Base-by-base conservation (phyloP, 2,888 invertebrate genomes). In the Mechanitis mazaeus region DNA sequence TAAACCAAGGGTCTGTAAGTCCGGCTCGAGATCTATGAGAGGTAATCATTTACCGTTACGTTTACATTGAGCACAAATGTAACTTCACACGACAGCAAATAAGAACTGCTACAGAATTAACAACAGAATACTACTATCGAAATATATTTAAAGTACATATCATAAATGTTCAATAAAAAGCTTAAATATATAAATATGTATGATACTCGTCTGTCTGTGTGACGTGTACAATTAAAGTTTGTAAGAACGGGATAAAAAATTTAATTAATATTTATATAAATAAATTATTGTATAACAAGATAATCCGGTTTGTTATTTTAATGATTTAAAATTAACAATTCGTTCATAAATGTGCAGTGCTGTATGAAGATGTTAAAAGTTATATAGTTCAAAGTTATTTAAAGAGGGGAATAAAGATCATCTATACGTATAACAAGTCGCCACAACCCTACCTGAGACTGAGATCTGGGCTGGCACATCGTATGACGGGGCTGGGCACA, bases 401-500 rank as follows among this genome's bases (percentile, higher is more conserved):
- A 1, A 35, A 35, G 35, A 35, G 35, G 35, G 6, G 35, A 1
- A 35, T 35, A 35, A 35, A 35, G 35, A 35, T 5, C 35, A 1
- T 6, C 35, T 35, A 3, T 35, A 35, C 6, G 35, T 35, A 35
- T 5, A 35, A 42, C 6, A 9, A 3, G 11, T 7, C 9, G 11
- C 1, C 42, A 9, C 42, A 35, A 46, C 56, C 80, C 83, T 92
- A 96, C 96, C 97, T 96, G 73, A 97, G 91, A 79, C 96, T 97
- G 53, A 97, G 91, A 86, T 97, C 97, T 1, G 98, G 98, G 69
- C 97, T 97, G 45, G 97, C 97, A 83, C 97, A 98, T 59, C 98
- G 93, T 56, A 97, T 93, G 45, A 97, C 93, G 0, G 96, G 95
- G 77, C 95, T 95, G 1, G 96, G 95, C 65, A 95, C 95, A 33